Base-by-base conservation (phyloP, 2,888 invertebrate genomes). In the Ochropacha duplaris region DNA sequence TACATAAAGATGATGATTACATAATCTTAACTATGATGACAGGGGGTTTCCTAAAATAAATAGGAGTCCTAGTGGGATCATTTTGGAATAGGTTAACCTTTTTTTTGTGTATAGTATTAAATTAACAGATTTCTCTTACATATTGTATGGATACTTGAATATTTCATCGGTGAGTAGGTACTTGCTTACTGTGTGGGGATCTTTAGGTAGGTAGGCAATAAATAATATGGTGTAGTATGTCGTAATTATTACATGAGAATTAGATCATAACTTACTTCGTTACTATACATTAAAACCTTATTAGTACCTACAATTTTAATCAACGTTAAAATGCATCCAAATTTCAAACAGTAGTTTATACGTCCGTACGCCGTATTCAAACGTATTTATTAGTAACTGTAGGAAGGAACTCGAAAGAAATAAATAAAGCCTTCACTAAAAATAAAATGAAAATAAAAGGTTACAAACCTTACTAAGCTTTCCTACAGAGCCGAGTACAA, bases 361-460 rank as follows among this genome's bases (percentile, higher is more conserved):
- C 14, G 19, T 14, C 9, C 8, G 28, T 31, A 12, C 16, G n/a
- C n/a, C n/a, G 16, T 39, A 39, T 39, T 64, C 61, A 68, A 64
- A 59, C 64, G 19, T 76, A 84, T 84, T 82, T 82, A 84, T 86
- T 84, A 82, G 81, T 84, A 85, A 76, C 79, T 76, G 78, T 79
- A 78, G 78, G 83, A 84, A 78, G 78, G 83, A 84, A 84, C 84
- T 80, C 76, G 74, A 84, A 73, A 85, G 80, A 86, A 87, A 90
- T 86, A 89, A 90, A 90, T 88, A 88, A 89, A 87, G 79, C 79
- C 85, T 88, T 84, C 78, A 79, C 72, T 78, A 79, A 81, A 73
- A 74, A 31, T 12, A 31, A 74, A 83, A 82, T 81, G 79, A 79
- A 75, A 76, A 79, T 78, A 79, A 78, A 79, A 76, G 76, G 76